Base-by-base conservation (phyloP, 2,797 vertebrate species). In the Dermochelys coriacea region DNA sequence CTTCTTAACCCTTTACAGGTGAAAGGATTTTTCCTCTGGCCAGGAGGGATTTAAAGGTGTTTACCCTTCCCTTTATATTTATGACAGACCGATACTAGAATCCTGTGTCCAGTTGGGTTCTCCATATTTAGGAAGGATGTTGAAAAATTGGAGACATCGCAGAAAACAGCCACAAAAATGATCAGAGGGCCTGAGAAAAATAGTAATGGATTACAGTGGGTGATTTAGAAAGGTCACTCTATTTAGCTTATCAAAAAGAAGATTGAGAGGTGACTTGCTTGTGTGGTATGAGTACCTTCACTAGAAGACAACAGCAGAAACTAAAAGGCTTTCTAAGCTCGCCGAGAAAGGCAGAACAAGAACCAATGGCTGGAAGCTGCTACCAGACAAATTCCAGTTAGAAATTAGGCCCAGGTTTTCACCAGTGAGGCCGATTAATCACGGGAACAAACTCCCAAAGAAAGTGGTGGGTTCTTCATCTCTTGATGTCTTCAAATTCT, bases 221-320 rank as follows among this genome's bases (percentile, higher is more conserved):
- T 12, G 18, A 68, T 8, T 96, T 86, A 54, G 94, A 80, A 87
- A 87, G 81, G 92, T 49, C 59, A 89, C 85, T 89, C 88, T 94
- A 51, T 89, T 90, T 82, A 94, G 41, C 88, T 97, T 85, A 96
- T 93, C 90, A 91, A 47, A 37, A 93, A 86, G 84, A 80, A 88
- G 84, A 77, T 88, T 3, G 27, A 89, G 84, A 88, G 80, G 84
- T 3, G 19, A 83, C 57, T 89, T 91, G 81, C 55, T 91, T 8
- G 31, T 59, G 29, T n/a, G 77, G 57, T 89, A 47, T 79, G 25
- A 64, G 80, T 84, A 94, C 21, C 90, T 92, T 79, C 80, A 85
- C 12, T 21, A 84, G 85, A 75, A 10, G 18, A 21, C n/a, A 10
- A 37, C 5, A 68, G 59, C 34, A 68, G 34, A 68, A 68, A 68